phyloP scores from a whole-genome alignment of 2,888 invertebrate genomes.

The Drosophila villosipedis region DNA sequence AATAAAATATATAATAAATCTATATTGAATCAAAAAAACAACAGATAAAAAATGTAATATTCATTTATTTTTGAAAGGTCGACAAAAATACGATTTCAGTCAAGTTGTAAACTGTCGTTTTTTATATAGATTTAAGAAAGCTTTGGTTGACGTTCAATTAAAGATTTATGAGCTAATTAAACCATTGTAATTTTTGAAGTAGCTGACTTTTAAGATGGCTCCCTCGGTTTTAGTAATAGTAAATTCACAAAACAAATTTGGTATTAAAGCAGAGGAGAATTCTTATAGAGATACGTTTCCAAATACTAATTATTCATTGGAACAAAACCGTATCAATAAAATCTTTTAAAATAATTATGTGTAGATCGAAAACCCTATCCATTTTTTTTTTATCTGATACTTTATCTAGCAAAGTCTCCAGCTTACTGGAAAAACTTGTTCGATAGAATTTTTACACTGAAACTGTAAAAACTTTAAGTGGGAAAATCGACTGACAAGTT shows the following conservation, averaged over 20 bases:
- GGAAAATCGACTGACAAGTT: background rate
- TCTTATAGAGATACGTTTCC: background rate
- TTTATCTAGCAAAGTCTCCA: background rate
- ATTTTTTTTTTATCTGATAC: background rate
- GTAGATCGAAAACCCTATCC: no score
- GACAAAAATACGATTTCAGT: background rate
- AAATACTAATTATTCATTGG: background rate
- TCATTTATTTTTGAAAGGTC: background rate
- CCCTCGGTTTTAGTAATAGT: no score
- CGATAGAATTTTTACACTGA: background rate
- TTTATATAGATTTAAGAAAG: background rate
- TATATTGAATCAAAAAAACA: accelerated
- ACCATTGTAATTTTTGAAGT: no score
- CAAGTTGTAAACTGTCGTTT: background rate
- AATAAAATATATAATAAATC: background rate
- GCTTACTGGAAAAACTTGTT: background rate
- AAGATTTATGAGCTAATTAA: background rate
- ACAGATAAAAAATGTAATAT: background rate
- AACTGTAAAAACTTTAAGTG: background rate
- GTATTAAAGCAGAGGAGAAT: no score
- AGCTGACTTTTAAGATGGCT: no score
- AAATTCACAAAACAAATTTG: no score
- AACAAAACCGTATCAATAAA: background rate
- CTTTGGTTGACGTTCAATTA: background rate
- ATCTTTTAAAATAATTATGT: background rate